Base-by-base conservation (phyloP, 23 tunicate genomes). In the Pegea sp. region DNA sequence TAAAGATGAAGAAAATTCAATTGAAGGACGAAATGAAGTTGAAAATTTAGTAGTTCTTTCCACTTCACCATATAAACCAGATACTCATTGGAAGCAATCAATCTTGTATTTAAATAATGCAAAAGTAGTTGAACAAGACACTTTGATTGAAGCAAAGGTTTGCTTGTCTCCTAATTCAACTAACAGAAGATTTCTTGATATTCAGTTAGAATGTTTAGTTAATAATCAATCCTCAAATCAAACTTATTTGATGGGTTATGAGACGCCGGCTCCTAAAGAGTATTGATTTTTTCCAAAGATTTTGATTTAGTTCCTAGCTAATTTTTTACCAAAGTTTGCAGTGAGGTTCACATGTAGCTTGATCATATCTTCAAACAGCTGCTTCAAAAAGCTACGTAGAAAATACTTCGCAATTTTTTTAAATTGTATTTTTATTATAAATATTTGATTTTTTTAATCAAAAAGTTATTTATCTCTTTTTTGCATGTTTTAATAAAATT, bases 51-150 rank as follows among this genome's bases (percentile, higher is more conserved):
- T 75, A 1, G 25, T 50, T 22, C 49, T 84, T 28, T 72, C 95
- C 1, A 84, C 95, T 24, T 84, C 95, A 16, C 95, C 95, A 0
- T 84, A 66, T 48, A 49, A 56, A 20, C 67, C 64, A 0, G 81
- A 73, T 58, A 84, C 95, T 4, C 95, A 84, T 49, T 84, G 95
- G 95, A 84, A 84, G 32, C 95, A 84, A 53, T 67, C 95, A 0
- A 24, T 84, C 20, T 51, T 84, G 44, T 84, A 84, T 53, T 61
- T 84, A 2, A 64, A 84, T 24, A 53, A 44, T 32, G 95, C 68
- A 63, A 64, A 64, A 19, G 44, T 30, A 28, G 68, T 84, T 22
- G 63, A 24, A 30, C 95, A 84, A 53, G 95, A 84, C 49, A 49
- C 84, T 0, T 4, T 52, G 23, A 67, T 84, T 21, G 3, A 3